Evolutionary conservation across 2,888 invertebrate genomes (phyloP).

Genomic region (Drosophila mulleri): DNA sequence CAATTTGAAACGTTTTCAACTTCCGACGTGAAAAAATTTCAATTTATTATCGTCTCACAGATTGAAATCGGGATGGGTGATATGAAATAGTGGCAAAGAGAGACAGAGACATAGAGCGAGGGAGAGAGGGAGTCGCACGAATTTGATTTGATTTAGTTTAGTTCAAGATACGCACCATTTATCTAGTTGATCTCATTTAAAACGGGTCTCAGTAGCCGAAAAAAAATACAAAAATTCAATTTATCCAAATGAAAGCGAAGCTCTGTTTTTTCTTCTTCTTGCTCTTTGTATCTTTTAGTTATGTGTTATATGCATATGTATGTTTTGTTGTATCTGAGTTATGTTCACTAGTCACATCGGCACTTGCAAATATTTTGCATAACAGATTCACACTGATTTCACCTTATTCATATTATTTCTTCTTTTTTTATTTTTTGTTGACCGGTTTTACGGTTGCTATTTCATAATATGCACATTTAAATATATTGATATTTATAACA

Average conservation of each 20-base stretch:
- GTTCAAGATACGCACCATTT: conserved; percentile 77
- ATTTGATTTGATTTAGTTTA: conserved; percentile 31
- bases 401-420: conserved; percentile 27
- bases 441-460: conserved; percentile 47
- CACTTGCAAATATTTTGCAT: conserved; percentile 60
- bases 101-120: neutral
- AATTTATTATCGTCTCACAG: conserved; percentile 52
- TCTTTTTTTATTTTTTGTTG: conserved; percentile 24
- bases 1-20: conserved; percentile 28
- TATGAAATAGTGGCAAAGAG: neutral
- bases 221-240: conserved; percentile 39
- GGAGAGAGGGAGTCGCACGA: neutral
- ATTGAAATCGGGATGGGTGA: neutral
- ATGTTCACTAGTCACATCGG: conserved; percentile 44
- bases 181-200: conserved; percentile 79
- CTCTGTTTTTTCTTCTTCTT: conserved; percentile 25
- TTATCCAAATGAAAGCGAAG: conserved; percentile 66
- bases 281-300: conserved; percentile 19
- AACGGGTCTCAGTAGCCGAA: conserved; percentile 52
- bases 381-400: conserved; percentile 59
- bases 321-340: conserved; percentile 25
- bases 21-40: conserved; percentile 55
- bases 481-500: conserved; percentile 25
- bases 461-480: conserved; percentile 51
- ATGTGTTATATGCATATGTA: conserved; percentile 27